phyloP scores from a whole-genome alignment of 53 echinoderm and acorn worm genomes.

The Actinopyga echinites region DNA sequence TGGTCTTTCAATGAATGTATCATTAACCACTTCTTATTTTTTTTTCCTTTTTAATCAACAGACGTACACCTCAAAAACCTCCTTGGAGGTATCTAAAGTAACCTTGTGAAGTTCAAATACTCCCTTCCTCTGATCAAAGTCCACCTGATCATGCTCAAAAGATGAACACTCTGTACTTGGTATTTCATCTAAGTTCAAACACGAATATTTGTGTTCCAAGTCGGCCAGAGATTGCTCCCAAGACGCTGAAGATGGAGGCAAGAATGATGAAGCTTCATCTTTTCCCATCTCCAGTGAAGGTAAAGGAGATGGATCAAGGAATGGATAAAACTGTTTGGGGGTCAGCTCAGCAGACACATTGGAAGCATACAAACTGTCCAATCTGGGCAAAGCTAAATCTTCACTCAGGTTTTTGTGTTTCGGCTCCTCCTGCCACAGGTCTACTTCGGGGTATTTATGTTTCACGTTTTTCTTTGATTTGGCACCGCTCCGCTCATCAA shows the following conservation, averaged over 20 bases:
- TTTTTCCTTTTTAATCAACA: too few relatives aligned
- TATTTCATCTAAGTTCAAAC: constrained; percentile 34
- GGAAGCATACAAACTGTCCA: not conserved
- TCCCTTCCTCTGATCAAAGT: constrained; percentile 16
- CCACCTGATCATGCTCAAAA: constrained; percentile 8
- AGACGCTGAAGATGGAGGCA: not conserved
- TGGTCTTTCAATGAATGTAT: too few relatives aligned
- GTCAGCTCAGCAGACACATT: not conserved
- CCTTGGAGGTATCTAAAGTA: not conserved
- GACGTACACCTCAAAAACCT: too few relatives aligned
- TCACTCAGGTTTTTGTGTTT: too few relatives aligned
- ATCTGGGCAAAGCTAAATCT: too few relatives aligned
- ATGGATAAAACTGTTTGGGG: constrained; percentile 17
- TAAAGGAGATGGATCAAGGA: not conserved
- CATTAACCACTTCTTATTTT: too few relatives aligned
- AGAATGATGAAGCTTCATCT: not conserved
- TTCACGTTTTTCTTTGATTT: constrained; percentile 4
- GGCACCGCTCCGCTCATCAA: constrained; percentile 1
- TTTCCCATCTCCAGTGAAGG: not conserved
- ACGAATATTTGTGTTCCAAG: constrained; percentile 28
- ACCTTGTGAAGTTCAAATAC: constrained; percentile 22
- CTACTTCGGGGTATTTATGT: too few relatives aligned
- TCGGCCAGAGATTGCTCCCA: constrained; percentile 29
- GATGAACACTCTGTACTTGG: constrained; percentile 32
- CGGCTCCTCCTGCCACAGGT: too few relatives aligned